phyloP scores from a whole-genome alignment of 2,113 vertebrate genomes.

The Hydrolagus affinis region DNA sequence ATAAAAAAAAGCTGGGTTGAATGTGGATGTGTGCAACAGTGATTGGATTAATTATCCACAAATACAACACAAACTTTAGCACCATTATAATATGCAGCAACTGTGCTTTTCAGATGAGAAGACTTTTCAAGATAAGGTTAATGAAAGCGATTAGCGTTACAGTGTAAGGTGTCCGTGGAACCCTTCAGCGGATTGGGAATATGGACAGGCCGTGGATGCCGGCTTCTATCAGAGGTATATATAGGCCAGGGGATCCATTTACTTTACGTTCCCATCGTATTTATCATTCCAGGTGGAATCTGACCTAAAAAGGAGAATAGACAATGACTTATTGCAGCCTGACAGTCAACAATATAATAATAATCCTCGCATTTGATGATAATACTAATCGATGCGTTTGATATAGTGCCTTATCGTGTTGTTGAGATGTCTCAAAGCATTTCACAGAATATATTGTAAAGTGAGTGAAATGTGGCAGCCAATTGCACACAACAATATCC shows the following conservation, averaged over 20 bases:
- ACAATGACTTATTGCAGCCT: too few species aligned
- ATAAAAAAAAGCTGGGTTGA: conserved; percentile 34
- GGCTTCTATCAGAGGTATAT: conserved; percentile 59
- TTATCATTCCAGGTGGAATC: conserved; percentile 47
- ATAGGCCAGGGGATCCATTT: conserved; percentile 37
- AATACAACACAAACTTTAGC: conserved; percentile 64
- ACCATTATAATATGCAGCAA: conserved; percentile 67
- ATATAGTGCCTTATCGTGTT: too few species aligned
- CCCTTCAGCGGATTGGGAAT: conserved; percentile 54
- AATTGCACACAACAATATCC: too few species aligned
- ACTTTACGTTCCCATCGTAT: conserved; percentile 64
- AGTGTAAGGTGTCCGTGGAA: conserved; percentile 64
- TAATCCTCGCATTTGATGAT: too few species aligned
- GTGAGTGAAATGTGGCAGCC: too few species aligned
- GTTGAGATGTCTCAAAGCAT: too few species aligned
- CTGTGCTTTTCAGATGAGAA: neutral
- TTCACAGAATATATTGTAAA: too few species aligned
- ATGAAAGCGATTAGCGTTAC: conserved; percentile 63
- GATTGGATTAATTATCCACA: conserved; percentile 49
- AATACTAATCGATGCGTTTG: too few species aligned
- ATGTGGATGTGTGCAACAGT: conserved; percentile 41
- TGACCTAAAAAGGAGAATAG: conserved; percentile 44
- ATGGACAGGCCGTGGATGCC: conserved; percentile 49
- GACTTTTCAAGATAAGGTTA: conserved; percentile 49
- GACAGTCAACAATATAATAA: too few species aligned